Evolutionary conservation across 2,888 invertebrate species (phyloP), one percentile per base, ranked within the genome.

Genomic region (Sinhomidia bicolor): DNA sequence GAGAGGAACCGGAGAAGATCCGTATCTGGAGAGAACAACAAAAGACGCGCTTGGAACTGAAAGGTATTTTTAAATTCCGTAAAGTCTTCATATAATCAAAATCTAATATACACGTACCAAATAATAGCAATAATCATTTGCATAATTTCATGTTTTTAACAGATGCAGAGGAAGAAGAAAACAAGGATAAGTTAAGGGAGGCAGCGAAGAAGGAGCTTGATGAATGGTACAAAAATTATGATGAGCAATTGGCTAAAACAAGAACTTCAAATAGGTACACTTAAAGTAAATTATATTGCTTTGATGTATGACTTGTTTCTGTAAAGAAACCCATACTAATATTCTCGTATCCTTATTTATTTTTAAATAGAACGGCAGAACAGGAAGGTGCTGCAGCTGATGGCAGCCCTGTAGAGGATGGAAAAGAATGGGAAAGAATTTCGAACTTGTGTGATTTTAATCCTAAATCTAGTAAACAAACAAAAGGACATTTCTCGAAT

Each of bases 221-320:
- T 93, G 99, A 99, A 93, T 99, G 99, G 99, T 98, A 99, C 94
- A 97, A 97, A 93, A 97, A 98, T 93, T 98, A 99, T 93, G 97
- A 97, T 89, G 99, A 99, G 93, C 96, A 98, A 92, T 97, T 99
- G 92, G 96, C 97, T 85, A 99, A 99, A 94, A 98, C 98, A 10
- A 98, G 98, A 94, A 96, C 97, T 89, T 97, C 98, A 57, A 99
- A 99, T 94, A 96, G 98, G 98, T 98, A 9, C 62, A 9, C 10
- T 60, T 4, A 23, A 9, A 60, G 2, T 60, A 5, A 47, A 17
- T 17, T 60, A n/a, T 17, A 60, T 9, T 2, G 12, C 6, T 12
- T 5, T 68, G 14, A 68, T 47, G 9, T 47, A 47, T 47, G 12
- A 26, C 32, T 78, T 51, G 47, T 47, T 44, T 17, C n/a, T 74